Evolutionary conservation across 2,797 vertebrate genomes (phyloP).

Genomic region (Oryzias sinensis): DNA sequence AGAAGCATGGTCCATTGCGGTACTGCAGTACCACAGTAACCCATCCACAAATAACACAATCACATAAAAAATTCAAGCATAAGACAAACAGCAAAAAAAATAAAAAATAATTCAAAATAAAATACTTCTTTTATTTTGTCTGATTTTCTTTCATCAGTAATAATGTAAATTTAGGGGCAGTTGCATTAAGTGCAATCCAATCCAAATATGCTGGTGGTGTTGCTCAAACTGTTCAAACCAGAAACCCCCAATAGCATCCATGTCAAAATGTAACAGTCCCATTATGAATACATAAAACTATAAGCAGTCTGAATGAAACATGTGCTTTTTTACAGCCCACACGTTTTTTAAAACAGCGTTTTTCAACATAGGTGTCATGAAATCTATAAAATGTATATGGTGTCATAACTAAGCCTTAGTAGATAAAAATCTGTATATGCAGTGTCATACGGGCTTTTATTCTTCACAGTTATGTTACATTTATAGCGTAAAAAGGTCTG

Average conservation of each 20-base stretch:
- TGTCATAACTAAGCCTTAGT: not conserved
- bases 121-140: not conserved
- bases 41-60: not conserved
- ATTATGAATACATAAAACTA: not conserved
- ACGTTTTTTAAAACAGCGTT: not conserved
- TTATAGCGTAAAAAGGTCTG: too few species aligned
- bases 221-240: slow-evolving; percentile 10
- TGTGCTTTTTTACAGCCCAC: not conserved
- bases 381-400: not conserved
- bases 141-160: slow-evolving; percentile 7
- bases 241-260: not conserved
- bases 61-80: not conserved
- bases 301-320: not conserved
- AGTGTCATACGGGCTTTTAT: too few species aligned
- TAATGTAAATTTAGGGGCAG: too few species aligned
- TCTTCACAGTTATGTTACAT: too few species aligned
- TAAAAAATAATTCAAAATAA: too few species aligned
- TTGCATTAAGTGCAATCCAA: too few species aligned
- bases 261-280: not conserved
- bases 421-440: not conserved
- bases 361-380: slow-evolving; percentile 2
- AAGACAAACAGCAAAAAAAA: too few species aligned
- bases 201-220: not conserved
- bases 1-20: too few species aligned
- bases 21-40: too few species aligned